Evolutionary conservation across 2,797 vertebrate species (phyloP), one percentile per base, ranked within the genome.

Genomic region (Epinephelus coioides): DNA sequence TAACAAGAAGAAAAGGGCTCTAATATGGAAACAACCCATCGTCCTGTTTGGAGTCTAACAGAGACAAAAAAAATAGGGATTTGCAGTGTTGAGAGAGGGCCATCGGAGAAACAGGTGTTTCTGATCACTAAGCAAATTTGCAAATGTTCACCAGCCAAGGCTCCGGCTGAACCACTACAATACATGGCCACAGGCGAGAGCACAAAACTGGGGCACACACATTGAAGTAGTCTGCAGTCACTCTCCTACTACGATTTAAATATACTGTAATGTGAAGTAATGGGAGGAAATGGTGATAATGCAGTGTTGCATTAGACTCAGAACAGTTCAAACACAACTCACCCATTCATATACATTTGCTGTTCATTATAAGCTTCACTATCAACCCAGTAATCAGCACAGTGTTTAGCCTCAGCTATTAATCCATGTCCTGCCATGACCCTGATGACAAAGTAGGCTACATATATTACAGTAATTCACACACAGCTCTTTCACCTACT

Each of bases 81-180:
- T 87, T 84, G 77, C 63, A 78, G 82, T 59, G 62, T 15, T 76
- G 85, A 89, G 53, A 82, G 40, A 76, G 43, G 69, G 68, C 81
- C 75, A 78, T 82, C n/a, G 50, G 71, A 88, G 79, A 82, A 91
- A 93, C 94, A 95, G 91, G 92, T 94, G 94, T 92, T 95, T 95
- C 81, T 93, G 88, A 95, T 95, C 93, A 94, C 61, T 13, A 67
- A 69, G 83, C 70, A 62, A 88, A 89, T 92, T 81, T 82, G 67
- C 61, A 90, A 88, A 92, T 87, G 90, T 89, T 91, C 85, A 79
- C 62, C 76, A 89, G 86, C 80, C 85, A 91, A 75, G 47, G 62
- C 86, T 92, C 84, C 57, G 63, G 66, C 71, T 59, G 54, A 87
- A 84, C 74, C 89, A 87, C 85, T 82, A 72, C 54, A 83, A 85